Evolutionary conservation across 2,797 vertebrate genomes (phyloP), one percentile per base, ranked within the genome.

Genomic region (Xiphophorus birchmanni): DNA sequence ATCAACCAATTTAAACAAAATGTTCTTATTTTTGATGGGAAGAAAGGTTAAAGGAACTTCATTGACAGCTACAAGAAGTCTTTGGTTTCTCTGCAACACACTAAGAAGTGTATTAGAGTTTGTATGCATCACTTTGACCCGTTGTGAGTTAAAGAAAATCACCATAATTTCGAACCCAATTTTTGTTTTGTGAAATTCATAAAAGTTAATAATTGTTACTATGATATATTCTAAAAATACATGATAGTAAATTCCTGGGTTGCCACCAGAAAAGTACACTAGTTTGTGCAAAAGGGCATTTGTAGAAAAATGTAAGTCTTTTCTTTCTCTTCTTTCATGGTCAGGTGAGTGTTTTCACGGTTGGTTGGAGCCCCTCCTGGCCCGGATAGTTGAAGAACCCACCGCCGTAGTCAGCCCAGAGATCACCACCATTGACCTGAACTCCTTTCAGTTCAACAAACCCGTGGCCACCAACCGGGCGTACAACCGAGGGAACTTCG

Each of bases 271-370:
- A n/a, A 42, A 44, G 40, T 44, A 15, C 2, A 2, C n/a, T 71
- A 44, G 23, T n/a, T 44, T 71, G 23, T 71, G 40, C 23, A 44
- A 23, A 12, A 71, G 40, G 26, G 67, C 67, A 15, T 13, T 44
- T 71, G 23, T 71, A 44, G 12, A 44, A 44, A 44, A 71, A 7
- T 74, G 26, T 52, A 77, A 50, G 15, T 42, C 2, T 48, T 60
- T 13, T 50, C 13, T 79, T 13, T 75, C 5, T 13, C 18, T 56
- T 42, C 8, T 71, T 48, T 29, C 8, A n/a, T 65, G 4, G 56
- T 3, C 83, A 99, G 98, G 98, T 2, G 98, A 99, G 88, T 99
- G 98, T 90, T 99, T 99, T 91, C 96, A 97, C 0, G 97, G 98
- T 32, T 99, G 98, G 98, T 92, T 99, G 35, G 98, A 99, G 86